Base-by-base conservation (phyloP, 2,113 vertebrate genomes). In the Hyperopisus bebe region DNA sequence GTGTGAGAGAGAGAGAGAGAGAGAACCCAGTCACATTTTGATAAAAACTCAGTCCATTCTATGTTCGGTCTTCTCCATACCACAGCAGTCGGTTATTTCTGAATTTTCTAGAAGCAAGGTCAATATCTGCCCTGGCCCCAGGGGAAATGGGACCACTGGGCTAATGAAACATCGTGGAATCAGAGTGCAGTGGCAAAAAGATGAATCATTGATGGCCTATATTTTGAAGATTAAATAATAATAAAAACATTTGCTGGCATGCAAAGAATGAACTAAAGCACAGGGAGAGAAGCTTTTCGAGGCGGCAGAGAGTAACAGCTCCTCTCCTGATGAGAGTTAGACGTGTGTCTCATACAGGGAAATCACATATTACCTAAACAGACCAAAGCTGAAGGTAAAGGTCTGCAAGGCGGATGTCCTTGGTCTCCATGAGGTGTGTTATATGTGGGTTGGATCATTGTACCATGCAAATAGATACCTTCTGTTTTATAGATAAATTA, bases 131-230 rank as follows among this genome's bases (percentile, higher is more conserved):
- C 66, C 48, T 55, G 53, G 5, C 19, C 53, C 19, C 53, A 7
- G 55, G 55, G 55, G 24, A 35, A 44, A 77, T 62, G 3, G 27
- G 7, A 46, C 44, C 31, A 62, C 46, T 87, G 10, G 19, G 62
- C n/a, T 66, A 90, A 90, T 70, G 31, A 74, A 74, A 87, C 70
- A 46, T 58, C 47, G n/a, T 0, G 39, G 89, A 77, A 80, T 10
- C 58, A 3, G 42, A 46, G 53, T 3, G 17, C 21, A 9, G 7
- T 27, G 39, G 53, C 84, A 5, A 27, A 19, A 27, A 11, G 46
- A 87, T 77, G 44, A 90, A 80, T 87, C 24, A 74, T 51, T 87
- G 5, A 47, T 35, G 51, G 58, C 27, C 7, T 66, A 17, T 39
- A 39, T 83, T 83, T 35, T 11, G 46, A 42, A 51, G 15, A 85